Conservation (phyloP, 2,113 vertebrate species). For the Chauna torquata region DNA sequence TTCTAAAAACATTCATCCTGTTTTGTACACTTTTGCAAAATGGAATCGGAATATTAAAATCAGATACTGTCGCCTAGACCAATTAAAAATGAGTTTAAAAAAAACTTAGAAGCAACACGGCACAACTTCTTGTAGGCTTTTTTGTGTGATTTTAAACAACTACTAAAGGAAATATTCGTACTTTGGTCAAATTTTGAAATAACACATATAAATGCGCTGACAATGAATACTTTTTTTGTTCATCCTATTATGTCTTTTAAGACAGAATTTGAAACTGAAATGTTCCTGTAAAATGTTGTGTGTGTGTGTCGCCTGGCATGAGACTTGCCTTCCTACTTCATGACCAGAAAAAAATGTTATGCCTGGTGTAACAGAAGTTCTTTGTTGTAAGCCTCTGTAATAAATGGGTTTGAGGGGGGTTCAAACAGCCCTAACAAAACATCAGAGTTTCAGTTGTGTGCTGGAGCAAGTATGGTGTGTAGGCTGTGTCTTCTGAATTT, state of each 20-base stretch:
- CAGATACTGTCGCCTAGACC: neutral
- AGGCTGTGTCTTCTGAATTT: neutral
- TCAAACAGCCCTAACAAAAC: neutral
- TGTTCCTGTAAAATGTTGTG: neutral
- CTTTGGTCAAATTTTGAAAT: neutral
- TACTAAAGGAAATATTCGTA: neutral
- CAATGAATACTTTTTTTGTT: neutral
- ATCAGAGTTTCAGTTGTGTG: neutral
- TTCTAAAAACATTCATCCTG: neutral
- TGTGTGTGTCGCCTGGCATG: neutral
- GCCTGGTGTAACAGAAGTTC: neutral
- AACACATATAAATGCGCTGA: neutral
- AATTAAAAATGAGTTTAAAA: neutral
- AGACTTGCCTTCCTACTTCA: neutral
- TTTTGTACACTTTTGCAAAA: neutral
- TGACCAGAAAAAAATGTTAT: neutral
- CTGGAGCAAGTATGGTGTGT: neutral
- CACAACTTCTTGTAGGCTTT: neutral
- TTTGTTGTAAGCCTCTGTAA: conserved; percentile 4
- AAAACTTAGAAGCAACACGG: neutral
- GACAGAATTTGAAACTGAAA: neutral
- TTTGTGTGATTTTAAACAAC: neutral
- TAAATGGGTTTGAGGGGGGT: neutral
- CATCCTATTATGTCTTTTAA: neutral
- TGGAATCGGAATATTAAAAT: neutral